Evolutionary conservation across 2,113 vertebrate species (phyloP), one percentile per base, ranked within the genome.

Genomic region (Artemisiospiza belli): DNA sequence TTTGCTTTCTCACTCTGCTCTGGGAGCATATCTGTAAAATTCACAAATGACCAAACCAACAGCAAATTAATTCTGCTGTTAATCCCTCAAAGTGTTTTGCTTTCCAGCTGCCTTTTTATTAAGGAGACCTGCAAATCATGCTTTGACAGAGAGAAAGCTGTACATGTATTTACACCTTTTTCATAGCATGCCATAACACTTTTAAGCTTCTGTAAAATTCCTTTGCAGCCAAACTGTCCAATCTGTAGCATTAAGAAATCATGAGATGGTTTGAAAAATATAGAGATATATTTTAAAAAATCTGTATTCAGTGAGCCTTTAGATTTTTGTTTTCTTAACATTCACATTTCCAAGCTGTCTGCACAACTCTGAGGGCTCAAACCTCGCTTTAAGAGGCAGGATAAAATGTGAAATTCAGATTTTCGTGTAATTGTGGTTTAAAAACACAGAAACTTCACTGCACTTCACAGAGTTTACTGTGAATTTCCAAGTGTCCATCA

Each of bases 231-330:
- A 58, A 33, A 16, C 39, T 76, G 33, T 58, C 59, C 13, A 76
- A 1, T 66, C 25, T 76, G 61, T 25, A 77, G 14, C 25, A 37
- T 43, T 46, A 35, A 64, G n/a, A 73, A 79, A 49, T 59, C 18
- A n/a, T 72, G 19, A 59, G 47, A 39, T 39, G 6, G 12, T 24
- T 47, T 67, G 24, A 70, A 61, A 84, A 78, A 59, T 63, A 46
- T 0, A 4, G n/a, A 59, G 23, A 6, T 35, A 35, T 2, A 35
- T 79, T 63, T 76, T 2, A 0, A 80, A 80, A 87, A 55, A 39
- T 20, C 28, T 0, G 0, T 54, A 15, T 27, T 55, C 5, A 0
- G 11, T 89, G 8, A 5, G 46, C 41, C 5, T 66, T 58, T 64
- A 28, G 7, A 4, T 33, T 62, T 59, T 80, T 33, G 15, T 75